Percentiles rank a stretch among this genome's conserved stretches.
Evolutionary conservation across 2,888 invertebrate genomes (phyloP).

Genomic region (Carterocephalus palaemon): DNA sequence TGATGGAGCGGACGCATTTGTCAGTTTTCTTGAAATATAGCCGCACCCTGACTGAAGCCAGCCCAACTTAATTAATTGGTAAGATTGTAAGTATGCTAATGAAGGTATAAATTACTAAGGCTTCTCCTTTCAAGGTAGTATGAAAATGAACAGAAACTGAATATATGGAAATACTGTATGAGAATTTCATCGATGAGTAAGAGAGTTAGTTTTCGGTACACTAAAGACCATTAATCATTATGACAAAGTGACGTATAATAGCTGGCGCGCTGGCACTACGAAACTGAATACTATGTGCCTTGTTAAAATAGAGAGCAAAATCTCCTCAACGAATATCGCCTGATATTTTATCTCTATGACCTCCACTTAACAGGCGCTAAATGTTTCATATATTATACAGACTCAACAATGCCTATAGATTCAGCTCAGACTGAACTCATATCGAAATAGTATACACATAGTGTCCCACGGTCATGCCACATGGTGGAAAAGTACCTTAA

Average conservation of each 20-base stretch:
- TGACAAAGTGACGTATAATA: slow-evolving; percentile 23
- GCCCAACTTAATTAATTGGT: slow-evolving; percentile 68
- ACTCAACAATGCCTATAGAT: no score
- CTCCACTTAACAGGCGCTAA: no score
- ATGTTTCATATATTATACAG: no score
- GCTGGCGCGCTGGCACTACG: slow-evolving; percentile 18
- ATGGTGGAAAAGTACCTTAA: no score
- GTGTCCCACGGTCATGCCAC: no score
- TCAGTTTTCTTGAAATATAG: slow-evolving; percentile 72
- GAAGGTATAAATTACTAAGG: slow-evolving; percentile 56
- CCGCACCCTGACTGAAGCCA: slow-evolving; percentile 55
- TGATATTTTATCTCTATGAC: no score
- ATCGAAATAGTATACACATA: no score
- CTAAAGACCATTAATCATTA: slow-evolving; percentile 28
- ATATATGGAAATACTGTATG: not conserved
- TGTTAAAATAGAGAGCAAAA: slow-evolving; percentile 15
- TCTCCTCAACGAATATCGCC: not conserved
- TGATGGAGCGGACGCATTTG: slow-evolving; percentile 77
- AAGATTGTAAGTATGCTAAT: slow-evolving; percentile 62
- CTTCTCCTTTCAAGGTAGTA: slow-evolving; percentile 24
- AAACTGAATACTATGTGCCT: slow-evolving; percentile 20
- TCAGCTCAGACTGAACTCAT: no score
- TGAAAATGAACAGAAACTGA: not conserved
- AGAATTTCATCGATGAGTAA: slow-evolving; percentile 2
- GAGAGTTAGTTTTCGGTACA: slow-evolving; percentile 20